phyloP scores from a whole-genome alignment of 2,113 vertebrate species.

The Pterocles orientalis region DNA sequence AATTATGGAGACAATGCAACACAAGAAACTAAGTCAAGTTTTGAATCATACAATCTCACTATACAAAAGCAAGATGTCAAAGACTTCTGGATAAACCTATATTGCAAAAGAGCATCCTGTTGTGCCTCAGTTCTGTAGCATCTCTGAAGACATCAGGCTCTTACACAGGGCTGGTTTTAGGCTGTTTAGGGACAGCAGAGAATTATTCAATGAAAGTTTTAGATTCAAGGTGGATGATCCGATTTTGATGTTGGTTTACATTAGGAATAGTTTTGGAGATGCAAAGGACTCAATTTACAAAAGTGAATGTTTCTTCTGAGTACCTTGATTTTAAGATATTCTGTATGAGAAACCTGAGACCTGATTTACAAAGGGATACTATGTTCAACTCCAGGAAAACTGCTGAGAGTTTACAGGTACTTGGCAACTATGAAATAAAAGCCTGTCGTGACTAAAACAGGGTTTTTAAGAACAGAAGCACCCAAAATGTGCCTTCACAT shows the following conservation, averaged over 20 bases:
- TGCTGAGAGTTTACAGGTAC: background rate
- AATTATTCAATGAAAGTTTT: background rate
- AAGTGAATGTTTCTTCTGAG: background rate
- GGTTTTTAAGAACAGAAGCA: background rate
- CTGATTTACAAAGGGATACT: background rate
- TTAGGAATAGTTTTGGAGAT: background rate
- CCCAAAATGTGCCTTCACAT: background rate
- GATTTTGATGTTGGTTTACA: background rate
- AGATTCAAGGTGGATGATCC: background rate
- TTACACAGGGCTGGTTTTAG: background rate
- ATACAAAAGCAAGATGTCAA: background rate
- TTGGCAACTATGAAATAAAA: background rate
- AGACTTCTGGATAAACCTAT: background rate
- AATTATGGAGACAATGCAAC: background rate
- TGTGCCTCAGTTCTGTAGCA: background rate
- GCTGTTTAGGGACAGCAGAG: background rate
- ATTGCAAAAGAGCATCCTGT: background rate
- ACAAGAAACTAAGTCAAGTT: background rate
- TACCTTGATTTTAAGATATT: background rate
- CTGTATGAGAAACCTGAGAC: background rate
- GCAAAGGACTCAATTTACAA: background rate
- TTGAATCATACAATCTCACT: background rate
- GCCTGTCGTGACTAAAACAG: background rate
- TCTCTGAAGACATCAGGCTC: background rate
- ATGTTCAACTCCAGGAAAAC: background rate